These are phyloP conservation scores for Chorisops tibialis DNA, from an alignment of 2,888 invertebrate genomes.

Conservation along the genomic window DNA sequence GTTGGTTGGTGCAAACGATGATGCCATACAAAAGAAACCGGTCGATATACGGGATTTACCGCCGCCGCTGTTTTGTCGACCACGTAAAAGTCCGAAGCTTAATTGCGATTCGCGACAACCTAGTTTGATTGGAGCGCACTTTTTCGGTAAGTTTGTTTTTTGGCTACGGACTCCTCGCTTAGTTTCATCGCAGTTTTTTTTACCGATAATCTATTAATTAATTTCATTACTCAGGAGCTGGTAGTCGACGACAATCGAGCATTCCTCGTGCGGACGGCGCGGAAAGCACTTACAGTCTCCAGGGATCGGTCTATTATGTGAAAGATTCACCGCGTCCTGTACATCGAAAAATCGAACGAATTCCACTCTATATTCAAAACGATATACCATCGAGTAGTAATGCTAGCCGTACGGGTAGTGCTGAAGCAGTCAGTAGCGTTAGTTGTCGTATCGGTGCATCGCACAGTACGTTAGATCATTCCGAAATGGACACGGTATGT, in stretches of 20 bases:
- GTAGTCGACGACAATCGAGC: slow-evolving; percentile 65
- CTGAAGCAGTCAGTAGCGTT: slow-evolving; percentile 13
- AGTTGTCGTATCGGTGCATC: slow-evolving; percentile 32
- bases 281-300: slow-evolving; percentile 58
- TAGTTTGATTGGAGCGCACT: slow-evolving; percentile 64
- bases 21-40: slow-evolving; percentile 73
- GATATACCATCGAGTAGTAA: slow-evolving; percentile 45
- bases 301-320: slow-evolving; percentile 51
- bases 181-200: neutral
- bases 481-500: slow-evolving; percentile 50
- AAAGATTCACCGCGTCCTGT: slow-evolving; percentile 49
- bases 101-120: slow-evolving; percentile 75
- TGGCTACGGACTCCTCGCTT: too few relatives aligned
- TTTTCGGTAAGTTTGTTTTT: slow-evolving; percentile 41
- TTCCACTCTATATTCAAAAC: slow-evolving; percentile 56
- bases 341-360: slow-evolving; percentile 52
- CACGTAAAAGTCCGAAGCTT: slow-evolving; percentile 73
- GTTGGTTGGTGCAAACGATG: slow-evolving; percentile 64
- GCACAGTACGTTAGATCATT: slow-evolving; percentile 50
- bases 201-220: too few relatives aligned
- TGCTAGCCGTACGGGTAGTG: slow-evolving; percentile 42
- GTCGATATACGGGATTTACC: slow-evolving; percentile 70
- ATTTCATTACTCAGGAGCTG: slow-evolving; percentile 47
- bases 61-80: slow-evolving; percentile 79
- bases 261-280: slow-evolving; percentile 60